Conservation (phyloP, 2,113 vertebrate genomes). For the Bucco capensis region DNA sequence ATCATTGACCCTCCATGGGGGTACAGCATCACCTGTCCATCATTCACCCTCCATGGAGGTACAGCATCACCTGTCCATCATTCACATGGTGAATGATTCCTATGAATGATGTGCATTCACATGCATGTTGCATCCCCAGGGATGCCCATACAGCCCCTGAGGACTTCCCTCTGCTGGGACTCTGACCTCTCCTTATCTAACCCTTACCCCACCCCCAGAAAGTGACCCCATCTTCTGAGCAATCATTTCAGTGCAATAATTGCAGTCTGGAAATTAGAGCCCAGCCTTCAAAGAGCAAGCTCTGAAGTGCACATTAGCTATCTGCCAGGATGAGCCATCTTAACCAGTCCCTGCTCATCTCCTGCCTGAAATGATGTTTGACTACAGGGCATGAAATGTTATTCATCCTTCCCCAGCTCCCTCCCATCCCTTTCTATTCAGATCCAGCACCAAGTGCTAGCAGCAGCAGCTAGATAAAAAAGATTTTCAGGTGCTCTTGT, state of each 20-base stretch:
- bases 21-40: too few species aligned
- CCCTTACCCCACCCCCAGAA: not conserved
- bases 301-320: slow-evolving; percentile 48
- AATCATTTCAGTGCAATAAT: slow-evolving; percentile 42
- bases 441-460: slow-evolving; percentile 3
- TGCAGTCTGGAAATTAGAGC: slow-evolving; percentile 57
- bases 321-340: slow-evolving; percentile 14
- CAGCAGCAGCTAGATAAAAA: slow-evolving; percentile 26
- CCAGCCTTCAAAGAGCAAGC: slow-evolving; percentile 56
- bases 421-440: slow-evolving; percentile 36
- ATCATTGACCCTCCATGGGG: too few species aligned
- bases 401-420: slow-evolving; percentile 44
- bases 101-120: too few species aligned
- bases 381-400: slow-evolving; percentile 53
- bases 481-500: slow-evolving; percentile 40
- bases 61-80: too few species aligned
- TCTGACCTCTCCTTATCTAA: not conserved
- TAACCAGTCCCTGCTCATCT: slow-evolving; percentile 13
- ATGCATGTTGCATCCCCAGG: not conserved
- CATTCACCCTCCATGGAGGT: too few species aligned
- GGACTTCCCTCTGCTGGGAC: rapidly evolving
- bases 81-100: too few species aligned
- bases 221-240: slow-evolving; percentile 26
- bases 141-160: not conserved
- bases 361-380: slow-evolving; percentile 43